Base-by-base conservation (phyloP, 2,888 invertebrate genomes). In the Cepaea hortensis region DNA sequence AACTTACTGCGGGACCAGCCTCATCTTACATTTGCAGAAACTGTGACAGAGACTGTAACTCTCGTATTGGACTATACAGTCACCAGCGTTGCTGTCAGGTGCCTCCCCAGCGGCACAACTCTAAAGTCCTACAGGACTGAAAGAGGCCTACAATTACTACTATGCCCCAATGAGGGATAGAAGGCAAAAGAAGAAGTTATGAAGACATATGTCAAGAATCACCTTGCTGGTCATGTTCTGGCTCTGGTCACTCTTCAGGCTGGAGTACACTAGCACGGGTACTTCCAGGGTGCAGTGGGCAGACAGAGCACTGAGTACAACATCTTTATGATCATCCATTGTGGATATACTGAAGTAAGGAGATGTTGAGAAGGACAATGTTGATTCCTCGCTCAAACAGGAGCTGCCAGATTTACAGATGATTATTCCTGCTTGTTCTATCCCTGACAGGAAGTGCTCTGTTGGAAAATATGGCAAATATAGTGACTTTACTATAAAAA, bases 351-450 rank as follows among this genome's bases (percentile, higher is more conserved):
- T 87, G 79, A 62, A 87, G 80, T 48, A 80, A 13, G 84, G 87
- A 20, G 79, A 62, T 0, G 84, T 72, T n/a, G 84, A 48, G 68
- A 87, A 70, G 23, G 87, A 79, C n/a, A 87, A 13, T 0, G 80
- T 5, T 13, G 89, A 89, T 76, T 87, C 89, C 50, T 62, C 85
- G 23, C 72, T 73, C 81, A 90, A 87, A 55, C 70, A 77, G 61
- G 82, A 85, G 86, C 92, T 93, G 3, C 94, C 93, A 61, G 91
- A 89, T 84, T 91, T 89, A 18, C 93, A 85, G 35, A 87, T 88
- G 23, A 94, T 88, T 6, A 85, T 88, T 3, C 92, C 91, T n/a
- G 90, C 89, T 87, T 93, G 93, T 20, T 90, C 89, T 46, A 92
- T 90, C 15, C 93, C 93, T 86, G 91, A 88, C 4, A 92, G 70